Conservation (phyloP, 1,140 invertebrate species). For the Lineus longissimus region DNA sequence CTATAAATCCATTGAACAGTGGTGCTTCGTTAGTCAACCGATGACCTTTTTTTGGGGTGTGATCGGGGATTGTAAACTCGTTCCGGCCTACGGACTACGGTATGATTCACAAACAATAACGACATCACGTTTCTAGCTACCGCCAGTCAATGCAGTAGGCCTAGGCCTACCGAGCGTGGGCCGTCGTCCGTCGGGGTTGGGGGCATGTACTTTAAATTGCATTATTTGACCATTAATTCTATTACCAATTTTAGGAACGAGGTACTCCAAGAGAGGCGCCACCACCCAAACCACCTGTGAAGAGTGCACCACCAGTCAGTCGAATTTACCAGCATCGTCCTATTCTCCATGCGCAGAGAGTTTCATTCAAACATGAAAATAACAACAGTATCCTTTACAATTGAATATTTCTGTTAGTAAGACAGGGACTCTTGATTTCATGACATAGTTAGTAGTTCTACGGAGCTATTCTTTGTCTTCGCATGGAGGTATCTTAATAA, state of each 20-base stretch:
- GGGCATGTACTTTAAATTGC: background rate
- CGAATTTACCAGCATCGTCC: constrained; percentile 42
- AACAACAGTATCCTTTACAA: constrained; percentile 49
- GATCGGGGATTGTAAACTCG: no score
- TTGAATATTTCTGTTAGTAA: no score
- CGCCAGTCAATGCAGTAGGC: background rate
- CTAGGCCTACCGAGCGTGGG: no score
- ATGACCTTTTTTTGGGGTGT: no score
- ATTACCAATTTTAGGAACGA: background rate
- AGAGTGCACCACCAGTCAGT: constrained; percentile 51
- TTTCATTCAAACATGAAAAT: constrained; percentile 48
- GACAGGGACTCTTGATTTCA: no score
- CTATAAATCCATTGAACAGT: background rate
- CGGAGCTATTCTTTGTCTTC: no score
- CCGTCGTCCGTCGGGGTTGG: background rate
- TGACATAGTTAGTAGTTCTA: no score
- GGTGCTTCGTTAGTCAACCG: no score
- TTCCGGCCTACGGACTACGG: background rate
- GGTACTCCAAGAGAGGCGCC: constrained; percentile 43
- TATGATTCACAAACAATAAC: background rate
- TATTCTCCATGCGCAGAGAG: constrained; percentile 41
- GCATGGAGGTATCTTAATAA: no score
- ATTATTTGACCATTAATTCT: background rate
- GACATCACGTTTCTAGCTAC: background rate
- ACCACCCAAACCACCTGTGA: constrained; percentile 52